Conservation (phyloP, 2,797 vertebrate species). For the Morus bassanus region DNA sequence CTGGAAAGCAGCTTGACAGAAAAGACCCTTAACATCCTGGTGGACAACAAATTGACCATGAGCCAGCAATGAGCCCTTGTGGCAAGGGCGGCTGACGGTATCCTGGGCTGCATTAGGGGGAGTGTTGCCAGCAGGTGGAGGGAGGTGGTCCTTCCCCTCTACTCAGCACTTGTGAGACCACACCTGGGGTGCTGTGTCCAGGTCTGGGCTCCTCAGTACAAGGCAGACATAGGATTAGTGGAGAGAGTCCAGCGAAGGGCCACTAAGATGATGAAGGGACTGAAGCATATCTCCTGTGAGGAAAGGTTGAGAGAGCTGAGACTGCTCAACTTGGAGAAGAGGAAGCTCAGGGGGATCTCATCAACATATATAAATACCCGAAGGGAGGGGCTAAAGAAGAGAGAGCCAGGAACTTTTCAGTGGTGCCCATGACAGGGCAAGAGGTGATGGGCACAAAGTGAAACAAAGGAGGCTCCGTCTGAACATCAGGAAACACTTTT, state of each 20-base stretch:
- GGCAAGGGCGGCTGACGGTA: accelerated
- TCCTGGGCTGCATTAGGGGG: background rate
- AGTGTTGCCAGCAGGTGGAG: background rate
- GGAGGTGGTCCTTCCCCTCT: background rate
- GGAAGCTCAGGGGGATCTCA: background rate
- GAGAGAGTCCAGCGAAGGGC: background rate
- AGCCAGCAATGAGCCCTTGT: background rate
- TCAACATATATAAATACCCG: background rate
- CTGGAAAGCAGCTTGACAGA: background rate
- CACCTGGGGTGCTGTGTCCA: background rate
- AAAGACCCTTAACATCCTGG: background rate
- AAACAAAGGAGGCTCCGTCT: background rate
- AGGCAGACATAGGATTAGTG: background rate
- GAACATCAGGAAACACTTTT: background rate
- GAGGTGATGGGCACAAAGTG: background rate
- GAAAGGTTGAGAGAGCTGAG: background rate
- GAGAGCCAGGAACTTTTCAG: background rate
- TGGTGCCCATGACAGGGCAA: background rate
- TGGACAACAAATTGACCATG: background rate
- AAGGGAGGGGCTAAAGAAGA: background rate
- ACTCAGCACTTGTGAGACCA: background rate
- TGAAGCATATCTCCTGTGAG: background rate
- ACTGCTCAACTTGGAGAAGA: background rate
- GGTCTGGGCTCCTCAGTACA: background rate
- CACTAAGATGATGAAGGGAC: background rate